These are phyloP conservation scores for Gopherus evgoodei DNA, from an alignment of 2,113 vertebrate genomes.

Conservation along the genomic window DNA sequence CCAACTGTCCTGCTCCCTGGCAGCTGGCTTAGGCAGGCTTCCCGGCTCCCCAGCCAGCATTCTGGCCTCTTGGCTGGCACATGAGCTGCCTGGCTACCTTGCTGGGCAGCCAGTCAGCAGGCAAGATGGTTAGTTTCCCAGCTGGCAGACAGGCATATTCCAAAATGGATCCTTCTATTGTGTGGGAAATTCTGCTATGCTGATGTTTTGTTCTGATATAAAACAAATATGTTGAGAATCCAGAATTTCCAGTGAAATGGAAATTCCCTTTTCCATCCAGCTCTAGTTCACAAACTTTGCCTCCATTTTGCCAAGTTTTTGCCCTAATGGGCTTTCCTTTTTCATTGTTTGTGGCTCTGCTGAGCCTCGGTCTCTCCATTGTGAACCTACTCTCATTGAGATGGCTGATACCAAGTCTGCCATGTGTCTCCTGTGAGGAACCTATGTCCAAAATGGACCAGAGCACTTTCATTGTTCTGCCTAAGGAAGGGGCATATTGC, in stretches of 20 bases:
- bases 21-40: rapidly evolving
- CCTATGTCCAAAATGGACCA: background rate
- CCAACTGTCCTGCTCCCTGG: rapidly evolving
- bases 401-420: background rate
- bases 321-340: background rate
- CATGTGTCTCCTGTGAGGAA: background rate
- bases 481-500: background rate
- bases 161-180: background rate
- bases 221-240: background rate
- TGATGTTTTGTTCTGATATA: background rate
- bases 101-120: background rate
- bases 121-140: background rate
- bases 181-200: background rate
- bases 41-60: background rate
- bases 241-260: background rate
- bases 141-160: background rate
- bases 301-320: background rate
- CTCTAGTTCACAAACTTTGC: background rate
- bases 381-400: background rate
- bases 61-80: background rate
- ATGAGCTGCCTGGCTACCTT: background rate
- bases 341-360: background rate
- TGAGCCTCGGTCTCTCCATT: background rate
- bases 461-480: background rate
- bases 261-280: background rate